phyloP scores from a whole-genome alignment of 2,797 vertebrate genomes.

The Coreius guichenoti region DNA sequence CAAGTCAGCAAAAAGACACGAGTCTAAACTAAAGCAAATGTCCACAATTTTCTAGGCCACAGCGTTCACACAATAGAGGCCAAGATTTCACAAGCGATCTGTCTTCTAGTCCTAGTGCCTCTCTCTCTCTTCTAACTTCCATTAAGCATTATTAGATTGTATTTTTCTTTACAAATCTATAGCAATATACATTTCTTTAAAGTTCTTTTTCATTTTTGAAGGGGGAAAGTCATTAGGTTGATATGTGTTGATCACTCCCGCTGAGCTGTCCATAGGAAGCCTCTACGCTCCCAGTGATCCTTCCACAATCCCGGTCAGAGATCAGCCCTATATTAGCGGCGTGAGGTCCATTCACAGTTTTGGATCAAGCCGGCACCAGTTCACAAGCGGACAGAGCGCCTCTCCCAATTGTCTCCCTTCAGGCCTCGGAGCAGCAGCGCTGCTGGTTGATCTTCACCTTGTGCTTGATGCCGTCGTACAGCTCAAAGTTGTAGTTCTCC shows the following conservation, averaged over 20 bases:
- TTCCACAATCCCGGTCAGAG: conserved; percentile 42
- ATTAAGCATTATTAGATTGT: conserved; percentile 69
- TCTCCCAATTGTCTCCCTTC: conserved; percentile 62
- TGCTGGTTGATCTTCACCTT: conserved; percentile 99
- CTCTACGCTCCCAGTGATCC: conserved; percentile 5
- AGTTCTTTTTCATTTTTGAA: conserved; percentile 59
- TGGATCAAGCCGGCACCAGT: conserved; percentile 26
- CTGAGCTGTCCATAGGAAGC: conserved; percentile 58
- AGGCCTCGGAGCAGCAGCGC: conserved; percentile 96
- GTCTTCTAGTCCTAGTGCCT: conserved; percentile 69
- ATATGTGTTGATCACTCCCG: conserved; percentile 79
- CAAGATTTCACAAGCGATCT: conserved; percentile 68
- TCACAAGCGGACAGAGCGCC: not conserved
- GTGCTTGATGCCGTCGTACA: conserved; percentile 97
- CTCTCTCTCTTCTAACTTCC: conserved; percentile 70
- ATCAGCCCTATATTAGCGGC: conserved; percentile 33
- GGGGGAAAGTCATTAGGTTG: conserved; percentile 75
- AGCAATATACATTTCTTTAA: conserved; percentile 66
- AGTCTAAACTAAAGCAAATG: conserved; percentile 79
- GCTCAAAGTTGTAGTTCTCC: conserved; percentile 99
- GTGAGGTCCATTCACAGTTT: conserved; percentile 53
- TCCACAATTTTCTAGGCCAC: conserved; percentile 80
- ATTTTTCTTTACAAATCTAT: conserved; percentile 76
- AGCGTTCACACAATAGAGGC: conserved; percentile 77
- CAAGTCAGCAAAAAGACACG: conserved; percentile 67